Evolutionary conservation across 2,888 invertebrate species (phyloP).

Genomic region (Homarus gammarus): DNA sequence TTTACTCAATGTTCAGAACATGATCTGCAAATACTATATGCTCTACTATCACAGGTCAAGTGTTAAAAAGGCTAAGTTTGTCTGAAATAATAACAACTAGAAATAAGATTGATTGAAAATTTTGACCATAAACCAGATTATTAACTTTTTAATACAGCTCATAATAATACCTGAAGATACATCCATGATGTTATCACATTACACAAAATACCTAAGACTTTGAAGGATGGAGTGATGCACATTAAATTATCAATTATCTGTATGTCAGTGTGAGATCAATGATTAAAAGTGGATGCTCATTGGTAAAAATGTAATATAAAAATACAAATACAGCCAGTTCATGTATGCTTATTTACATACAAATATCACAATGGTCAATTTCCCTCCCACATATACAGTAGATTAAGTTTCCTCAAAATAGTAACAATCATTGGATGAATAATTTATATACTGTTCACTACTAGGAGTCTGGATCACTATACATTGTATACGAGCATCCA

Average conservation of each 20-base stretch:
- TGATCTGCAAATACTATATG: too few species aligned
- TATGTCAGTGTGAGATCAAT: slow-evolving; percentile 50
- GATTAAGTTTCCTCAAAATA: neutral
- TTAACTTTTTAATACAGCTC: neutral
- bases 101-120: neutral
- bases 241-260: slow-evolving; percentile 25
- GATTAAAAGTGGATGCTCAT: slow-evolving; percentile 38
- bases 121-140: neutral
- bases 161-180: neutral
- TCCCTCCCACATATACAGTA: too few species aligned
- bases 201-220: neutral
- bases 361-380: neutral
- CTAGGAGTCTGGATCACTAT: neutral
- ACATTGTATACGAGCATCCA: neutral
- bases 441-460: neutral
- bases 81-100: too few species aligned
- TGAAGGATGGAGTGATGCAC: neutral
- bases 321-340: neutral
- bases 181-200: neutral
- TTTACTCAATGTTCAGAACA: neutral
- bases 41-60: too few species aligned
- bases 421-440: neutral
- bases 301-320: neutral
- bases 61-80: too few species aligned
- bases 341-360: neutral